Base-by-base conservation (phyloP, 2,797 vertebrate genomes). In the Lagocephalus sceleratus region DNA sequence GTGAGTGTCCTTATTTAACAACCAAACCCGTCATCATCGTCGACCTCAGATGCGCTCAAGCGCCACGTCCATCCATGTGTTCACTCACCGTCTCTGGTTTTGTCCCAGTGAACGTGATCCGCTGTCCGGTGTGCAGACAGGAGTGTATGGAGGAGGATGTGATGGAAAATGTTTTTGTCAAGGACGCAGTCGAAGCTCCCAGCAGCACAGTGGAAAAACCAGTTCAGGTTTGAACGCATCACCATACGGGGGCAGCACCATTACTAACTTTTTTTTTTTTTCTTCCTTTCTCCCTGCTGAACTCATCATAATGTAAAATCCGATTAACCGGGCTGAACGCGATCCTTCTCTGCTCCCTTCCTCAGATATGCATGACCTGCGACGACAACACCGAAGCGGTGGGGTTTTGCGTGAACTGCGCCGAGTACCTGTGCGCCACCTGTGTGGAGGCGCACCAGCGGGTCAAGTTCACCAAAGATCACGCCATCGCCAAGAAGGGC, bases 201-300 rank as follows among this genome's bases (percentile, higher is more conserved):
- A 99, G 95, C 91, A 98, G 97, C 90, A 99, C 97, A 1, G 94
- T 98, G 79, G 97, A 99, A 98, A 98, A 82, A 95, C 91, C 75
- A 95, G 93, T 84, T 14, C 97, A 99, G 94, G 97, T 99, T 51
- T 12, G 32, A 35, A 14, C 32, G 12, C 32, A 35, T 10, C 11
- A 12, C 12, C 32, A 35, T 35, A 10, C 1, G 32, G 32, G 32
- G 32, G 32, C 32, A 12, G 32, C 12, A 35, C 32, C 78, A 90
- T 49, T 1, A 0, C 40, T 39, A n/a, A 5, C 16, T 6, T 5
- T 6, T 38, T 1, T 1, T 5, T 16, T 8, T 11, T n/a, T 19
- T 12, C 32, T 35, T n/a, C n/a, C n/a, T n/a, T n/a, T n/a, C n/a
- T n/a, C n/a, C 32, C 32, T 35, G 12, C 32, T 14, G 12, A 35